A percentile compares a stretch with the other conserved stretches of the same genome.
Conservation (phyloP, 2,797 vertebrate species). For the Sebastes oblongus region DNA sequence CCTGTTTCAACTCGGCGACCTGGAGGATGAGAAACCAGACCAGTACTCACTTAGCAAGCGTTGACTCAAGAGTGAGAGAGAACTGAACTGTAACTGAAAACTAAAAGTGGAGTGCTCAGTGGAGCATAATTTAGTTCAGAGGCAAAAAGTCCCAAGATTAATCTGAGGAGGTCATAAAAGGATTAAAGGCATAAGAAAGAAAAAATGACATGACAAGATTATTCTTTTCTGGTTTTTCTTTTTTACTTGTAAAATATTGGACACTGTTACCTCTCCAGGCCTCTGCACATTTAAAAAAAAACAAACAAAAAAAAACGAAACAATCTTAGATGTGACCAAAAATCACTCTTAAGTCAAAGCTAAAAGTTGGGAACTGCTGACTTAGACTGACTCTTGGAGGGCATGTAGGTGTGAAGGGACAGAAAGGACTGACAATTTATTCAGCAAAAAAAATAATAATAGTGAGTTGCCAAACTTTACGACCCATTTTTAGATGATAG, state of each 20-base stretch:
- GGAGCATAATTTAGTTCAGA: background rate
- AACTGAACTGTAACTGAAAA: background rate
- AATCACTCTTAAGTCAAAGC: background rate
- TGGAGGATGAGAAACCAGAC: conserved; percentile 60
- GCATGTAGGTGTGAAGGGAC: no score
- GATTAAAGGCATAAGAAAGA: background rate
- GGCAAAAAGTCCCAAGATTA: background rate
- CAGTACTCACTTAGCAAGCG: background rate
- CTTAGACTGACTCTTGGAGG: no score
- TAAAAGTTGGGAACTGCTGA: no score
- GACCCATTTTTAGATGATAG: no score
- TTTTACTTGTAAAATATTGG: background rate
- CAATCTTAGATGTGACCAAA: background rate
- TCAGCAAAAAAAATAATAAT: no score
- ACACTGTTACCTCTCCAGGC: background rate
- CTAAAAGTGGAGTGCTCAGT: background rate
- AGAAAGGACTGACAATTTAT: no score
- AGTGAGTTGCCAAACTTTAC: no score
- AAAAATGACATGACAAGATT: background rate
- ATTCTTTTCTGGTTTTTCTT: background rate
- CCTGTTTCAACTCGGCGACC: conserved; percentile 96
- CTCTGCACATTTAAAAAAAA: background rate
- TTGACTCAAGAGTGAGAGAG: conserved; percentile 18
- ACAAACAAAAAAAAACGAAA: background rate
- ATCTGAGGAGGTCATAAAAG: background rate